Evolutionary conservation across 1,140 invertebrate species (phyloP).

Genomic region (Sweltsa coloradensis): DNA sequence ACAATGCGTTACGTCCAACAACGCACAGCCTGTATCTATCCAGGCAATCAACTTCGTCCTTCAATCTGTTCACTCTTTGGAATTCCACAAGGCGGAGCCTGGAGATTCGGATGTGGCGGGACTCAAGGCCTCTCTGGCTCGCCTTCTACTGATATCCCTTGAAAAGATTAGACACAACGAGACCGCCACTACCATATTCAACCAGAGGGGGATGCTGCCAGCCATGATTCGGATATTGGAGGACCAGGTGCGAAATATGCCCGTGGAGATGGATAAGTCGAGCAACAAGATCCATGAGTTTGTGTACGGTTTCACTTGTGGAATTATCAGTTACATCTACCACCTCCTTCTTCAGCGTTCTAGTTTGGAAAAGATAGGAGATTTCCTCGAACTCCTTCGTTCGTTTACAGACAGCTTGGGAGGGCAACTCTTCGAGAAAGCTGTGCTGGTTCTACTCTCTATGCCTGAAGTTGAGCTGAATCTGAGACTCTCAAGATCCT

Average conservation of each 20-base stretch:
- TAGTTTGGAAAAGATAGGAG: conserved; percentile 37
- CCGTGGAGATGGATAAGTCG: neutral
- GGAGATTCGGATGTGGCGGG: conserved; percentile 32
- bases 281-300: conserved; percentile 34
- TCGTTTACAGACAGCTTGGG: conserved; percentile 44
- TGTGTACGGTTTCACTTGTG: conserved; percentile 45
- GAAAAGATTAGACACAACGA: conserved; percentile 32
- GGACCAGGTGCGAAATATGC: conserved; percentile 34
- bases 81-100: too few relatives aligned
- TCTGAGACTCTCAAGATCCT: conserved; percentile 3
- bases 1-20: conserved; percentile 31
- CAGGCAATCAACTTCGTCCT: conserved; percentile 47
- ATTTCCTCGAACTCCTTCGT: conserved; percentile 46
- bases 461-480: conserved; percentile 2
- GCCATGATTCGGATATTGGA: conserved; percentile 45
- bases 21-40: conserved; percentile 36
- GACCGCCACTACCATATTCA: conserved; percentile 43
- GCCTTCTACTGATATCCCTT: conserved; percentile 41
- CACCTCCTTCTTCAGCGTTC: conserved; percentile 42
- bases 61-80: conserved; percentile 42
- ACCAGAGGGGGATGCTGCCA: conserved; percentile 44
- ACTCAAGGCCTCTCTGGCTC: conserved; percentile 42
- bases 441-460: conserved; percentile 37
- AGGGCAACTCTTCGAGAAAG: conserved; percentile 41
- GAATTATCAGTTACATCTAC: conserved; percentile 43